Conservation (phyloP, 2,797 vertebrate species). For the Melanotaenia nigrans region DNA sequence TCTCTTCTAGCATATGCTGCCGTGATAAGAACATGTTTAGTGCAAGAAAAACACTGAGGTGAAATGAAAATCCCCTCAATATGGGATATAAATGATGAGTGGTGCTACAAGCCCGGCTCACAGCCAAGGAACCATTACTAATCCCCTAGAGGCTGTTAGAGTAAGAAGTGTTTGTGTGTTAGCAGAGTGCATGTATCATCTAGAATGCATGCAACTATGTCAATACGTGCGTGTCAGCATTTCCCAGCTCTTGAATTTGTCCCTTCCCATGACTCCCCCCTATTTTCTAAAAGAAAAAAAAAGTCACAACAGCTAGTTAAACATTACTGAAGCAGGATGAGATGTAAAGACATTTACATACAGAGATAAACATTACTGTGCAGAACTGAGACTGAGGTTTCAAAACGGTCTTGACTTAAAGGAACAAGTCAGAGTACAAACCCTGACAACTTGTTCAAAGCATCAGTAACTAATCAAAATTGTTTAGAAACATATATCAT, state of each 20-base stretch:
- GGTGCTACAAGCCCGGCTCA: constrained; percentile 67
- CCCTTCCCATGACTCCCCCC: constrained; percentile 40
- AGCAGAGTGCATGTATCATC: constrained; percentile 38
- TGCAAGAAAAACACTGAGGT: constrained; percentile 67
- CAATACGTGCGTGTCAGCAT: constrained; percentile 27
- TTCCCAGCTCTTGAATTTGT: constrained; percentile 35
- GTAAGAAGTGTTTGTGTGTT: constrained; percentile 55
- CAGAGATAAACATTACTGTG: neutral
- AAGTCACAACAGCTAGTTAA: constrained; percentile 68
- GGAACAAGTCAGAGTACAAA: constrained; percentile 25
- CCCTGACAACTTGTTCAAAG: constrained; percentile 52
- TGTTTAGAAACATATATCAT: constrained; percentile 61
- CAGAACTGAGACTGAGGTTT: constrained; percentile 17
- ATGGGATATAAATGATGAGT: constrained; percentile 65
- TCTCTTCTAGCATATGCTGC: constrained; percentile 51
- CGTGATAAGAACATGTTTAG: constrained; percentile 59
- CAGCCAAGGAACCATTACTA: constrained; percentile 73
- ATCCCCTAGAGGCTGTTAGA: constrained; percentile 65
- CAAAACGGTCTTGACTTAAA: constrained; percentile 49
- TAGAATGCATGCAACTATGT: constrained; percentile 38
- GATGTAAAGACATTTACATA: constrained; percentile 20
- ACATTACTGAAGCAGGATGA: constrained; percentile 59
- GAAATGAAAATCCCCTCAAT: constrained; percentile 68
- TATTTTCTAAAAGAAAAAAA: constrained; percentile 20
- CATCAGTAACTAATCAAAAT: constrained; percentile 64